Base-by-base conservation (phyloP, 1,140 invertebrate species). In the Micrasema longulum region DNA sequence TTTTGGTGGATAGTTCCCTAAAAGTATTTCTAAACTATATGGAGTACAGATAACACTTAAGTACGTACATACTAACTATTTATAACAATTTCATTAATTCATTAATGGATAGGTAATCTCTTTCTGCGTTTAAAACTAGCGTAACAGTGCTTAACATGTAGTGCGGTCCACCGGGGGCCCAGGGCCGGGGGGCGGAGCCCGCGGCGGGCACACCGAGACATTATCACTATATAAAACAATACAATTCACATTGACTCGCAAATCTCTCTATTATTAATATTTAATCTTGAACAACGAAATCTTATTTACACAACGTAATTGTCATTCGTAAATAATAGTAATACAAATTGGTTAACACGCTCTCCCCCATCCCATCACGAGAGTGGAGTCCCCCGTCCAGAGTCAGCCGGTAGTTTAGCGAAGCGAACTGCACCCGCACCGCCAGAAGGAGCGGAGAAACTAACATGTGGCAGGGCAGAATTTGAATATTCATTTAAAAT, bases 31-130 rank as follows among this genome's bases (percentile, higher is more conserved):
- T 80, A 80, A 75, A 80, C 76, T 80, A 77, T 81, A 80, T 80
- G 77, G 79, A 79, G 77, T 80, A 81, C 80, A 79, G 77, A 77
- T 79, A 81, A 81, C 80, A 81, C 78, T 81, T 79, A 80, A 76
- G 76, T 79, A 78, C 75, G 75, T 76, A 76, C 75, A 76, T 76
- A 76, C 75, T 77, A 76, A 78, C 77, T 78, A 79, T 80, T 77
- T 78, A 76, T 79, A 77, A 81, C 79, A 80, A 80, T 77, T 77
- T 73, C 63, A 73, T 75, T 75, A 78, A 77, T 78, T 78, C 72
- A 76, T 75, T 78, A 76, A 79, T 76, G 75, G 74, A 73, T 76
- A 76, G 74, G 71, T 76, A 75, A 76, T 76, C 71, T 75, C 73
- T 73, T 76, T 76, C 73, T 76, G 74, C 71, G 60, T 74, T 77